A percentile compares a stretch with the other conserved stretches of the same genome.
These are phyloP conservation scores for Caenorhabditis tropicalis DNA, from an alignment of 1,140 invertebrate species.

Conservation along the genomic window DNA sequence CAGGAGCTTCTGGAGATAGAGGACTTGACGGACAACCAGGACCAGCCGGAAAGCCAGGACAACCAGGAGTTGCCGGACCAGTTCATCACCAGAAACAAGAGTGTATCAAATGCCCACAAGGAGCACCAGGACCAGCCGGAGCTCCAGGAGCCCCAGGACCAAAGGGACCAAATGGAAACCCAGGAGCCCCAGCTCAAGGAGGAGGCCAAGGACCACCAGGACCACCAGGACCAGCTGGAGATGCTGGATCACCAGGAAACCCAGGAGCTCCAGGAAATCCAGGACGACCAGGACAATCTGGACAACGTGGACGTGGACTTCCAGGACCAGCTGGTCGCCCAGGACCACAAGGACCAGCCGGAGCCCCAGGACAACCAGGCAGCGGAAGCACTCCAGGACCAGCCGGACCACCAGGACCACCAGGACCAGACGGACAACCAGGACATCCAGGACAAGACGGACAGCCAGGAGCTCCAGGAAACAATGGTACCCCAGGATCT, in stretches of 20 bases:
- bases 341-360: constrained; percentile 29
- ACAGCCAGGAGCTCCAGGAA: constrained; percentile 36
- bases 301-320: constrained; percentile 17
- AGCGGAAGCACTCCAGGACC: constrained; percentile 31
- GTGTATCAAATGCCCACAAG: constrained; percentile 37
- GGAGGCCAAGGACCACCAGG: constrained; percentile 37
- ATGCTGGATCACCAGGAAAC: constrained; percentile 5
- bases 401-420: constrained; percentile 27
- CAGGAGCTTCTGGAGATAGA: constrained; percentile 37
- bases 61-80: constrained; percentile 17
- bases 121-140: constrained; percentile 37
- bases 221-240: constrained; percentile 40
- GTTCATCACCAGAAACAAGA: constrained; percentile 12
- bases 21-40: constrained; percentile 46
- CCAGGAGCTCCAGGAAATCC: constrained; percentile 18
- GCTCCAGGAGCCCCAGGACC: background rate
- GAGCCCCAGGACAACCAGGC: constrained; percentile 16
- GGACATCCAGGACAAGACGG: constrained; percentile 13
- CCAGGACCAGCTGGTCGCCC: constrained; percentile 38
- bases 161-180: constrained; percentile 29
- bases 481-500: constrained; percentile 5
- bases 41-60: constrained; percentile 8
- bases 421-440: constrained; percentile 19
- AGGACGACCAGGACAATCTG: constrained; percentile 23
- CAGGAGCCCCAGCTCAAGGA: constrained; percentile 20